Conservation (phyloP, 2,113 vertebrate species). For the Bambusicola thoracicus region DNA sequence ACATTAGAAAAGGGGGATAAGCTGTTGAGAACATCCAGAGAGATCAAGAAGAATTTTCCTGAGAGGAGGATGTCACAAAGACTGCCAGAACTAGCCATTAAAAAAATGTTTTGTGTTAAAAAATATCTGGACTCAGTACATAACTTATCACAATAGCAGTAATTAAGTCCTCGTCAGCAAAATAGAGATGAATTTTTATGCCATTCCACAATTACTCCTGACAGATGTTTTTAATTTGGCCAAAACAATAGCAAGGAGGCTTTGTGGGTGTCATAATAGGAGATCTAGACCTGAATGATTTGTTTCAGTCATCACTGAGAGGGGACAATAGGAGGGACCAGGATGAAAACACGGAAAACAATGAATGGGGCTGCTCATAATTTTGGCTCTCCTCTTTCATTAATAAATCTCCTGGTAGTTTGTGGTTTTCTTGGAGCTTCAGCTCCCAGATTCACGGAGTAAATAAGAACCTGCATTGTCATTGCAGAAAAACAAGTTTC, state of each 20-base stretch:
- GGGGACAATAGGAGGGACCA: background rate
- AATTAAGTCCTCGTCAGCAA: background rate
- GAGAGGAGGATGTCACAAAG: background rate
- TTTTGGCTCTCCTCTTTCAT: background rate
- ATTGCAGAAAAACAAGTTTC: background rate
- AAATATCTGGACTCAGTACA: background rate
- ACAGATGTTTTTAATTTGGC: background rate
- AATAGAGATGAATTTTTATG: background rate
- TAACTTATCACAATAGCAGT: background rate
- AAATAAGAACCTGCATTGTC: background rate
- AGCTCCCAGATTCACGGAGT: background rate
- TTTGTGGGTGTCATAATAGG: background rate
- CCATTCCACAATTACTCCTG: background rate
- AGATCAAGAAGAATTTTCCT: background rate
- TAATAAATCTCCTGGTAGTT: background rate
- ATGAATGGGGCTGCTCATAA: background rate
- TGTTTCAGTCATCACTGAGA: constrained; percentile 7
- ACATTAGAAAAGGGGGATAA: background rate
- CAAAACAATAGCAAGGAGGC: constrained; percentile 8
- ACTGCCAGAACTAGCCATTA: background rate
- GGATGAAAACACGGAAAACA: constrained; percentile 7
- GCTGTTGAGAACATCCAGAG: background rate
- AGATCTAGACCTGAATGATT: background rate
- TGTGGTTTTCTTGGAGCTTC: constrained; percentile 16
- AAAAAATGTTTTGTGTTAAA: background rate